Percentiles rank a stretch among this genome's conserved stretches.
Conservation (phyloP, 1,140 invertebrate species). For the Megalopta genalis region DNA sequence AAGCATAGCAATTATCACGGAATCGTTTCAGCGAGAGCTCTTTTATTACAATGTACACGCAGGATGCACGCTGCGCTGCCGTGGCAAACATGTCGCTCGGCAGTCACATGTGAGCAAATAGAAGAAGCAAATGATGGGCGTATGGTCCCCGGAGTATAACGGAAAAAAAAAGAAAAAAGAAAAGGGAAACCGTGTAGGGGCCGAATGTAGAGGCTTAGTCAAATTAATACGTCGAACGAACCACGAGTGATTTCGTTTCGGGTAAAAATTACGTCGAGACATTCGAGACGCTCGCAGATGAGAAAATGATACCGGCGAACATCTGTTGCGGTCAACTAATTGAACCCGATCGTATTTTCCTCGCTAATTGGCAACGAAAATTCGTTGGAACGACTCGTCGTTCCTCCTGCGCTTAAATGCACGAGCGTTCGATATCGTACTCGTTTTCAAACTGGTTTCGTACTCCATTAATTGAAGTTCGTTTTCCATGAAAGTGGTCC, state of each 20-base stretch:
- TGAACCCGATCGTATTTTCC: neutral
- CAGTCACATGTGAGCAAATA: conserved; percentile 61
- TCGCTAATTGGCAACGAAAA: neutral
- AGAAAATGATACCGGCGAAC: conserved; percentile 47
- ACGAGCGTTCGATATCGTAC: neutral
- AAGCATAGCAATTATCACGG: neutral
- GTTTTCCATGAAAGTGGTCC: neutral
- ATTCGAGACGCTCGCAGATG: conserved; percentile 48
- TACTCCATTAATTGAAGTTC: neutral
- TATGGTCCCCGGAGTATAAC: conserved; percentile 30
- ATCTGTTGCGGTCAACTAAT: conserved; percentile 34
- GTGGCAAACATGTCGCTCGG: conserved; percentile 10
- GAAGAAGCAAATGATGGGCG: conserved; percentile 46
- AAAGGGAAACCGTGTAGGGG: neutral
- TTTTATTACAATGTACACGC: conserved; percentile 20
- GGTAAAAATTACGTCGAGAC: conserved; percentile 54
- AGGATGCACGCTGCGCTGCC: neutral
- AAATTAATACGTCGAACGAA: conserved; percentile 55
- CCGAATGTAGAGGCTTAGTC: conserved; percentile 34
- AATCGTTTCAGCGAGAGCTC: conserved; percentile 7
- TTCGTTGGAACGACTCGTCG: neutral
- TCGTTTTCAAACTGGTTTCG: neutral
- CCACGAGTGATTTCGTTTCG: conserved; percentile 54
- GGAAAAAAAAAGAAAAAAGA: neutral
- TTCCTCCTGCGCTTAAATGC: neutral